These are phyloP conservation scores for Genyomyrus donnyi DNA, from an alignment of 2,113 vertebrate species.

Conservation along the genomic window DNA sequence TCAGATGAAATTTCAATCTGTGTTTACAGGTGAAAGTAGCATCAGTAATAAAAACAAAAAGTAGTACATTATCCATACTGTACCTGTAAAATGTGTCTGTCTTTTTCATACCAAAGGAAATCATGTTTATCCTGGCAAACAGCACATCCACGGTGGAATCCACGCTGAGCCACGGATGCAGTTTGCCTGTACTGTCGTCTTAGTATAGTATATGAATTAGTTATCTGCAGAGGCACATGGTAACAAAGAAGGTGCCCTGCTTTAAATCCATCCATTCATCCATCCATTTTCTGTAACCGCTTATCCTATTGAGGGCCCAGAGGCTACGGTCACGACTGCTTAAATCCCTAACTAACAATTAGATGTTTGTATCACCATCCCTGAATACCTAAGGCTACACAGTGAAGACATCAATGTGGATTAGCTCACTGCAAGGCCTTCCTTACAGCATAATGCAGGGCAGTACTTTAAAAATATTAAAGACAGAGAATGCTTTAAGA, in stretches of 20 bases:
- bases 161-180: neutral
- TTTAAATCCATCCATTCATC: neutral
- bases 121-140: neutral
- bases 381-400: neutral
- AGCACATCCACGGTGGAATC: neutral
- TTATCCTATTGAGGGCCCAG: neutral
- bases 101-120: neutral
- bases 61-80: neutral
- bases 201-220: neutral
- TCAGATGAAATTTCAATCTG: neutral
- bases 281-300: neutral
- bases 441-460: neutral
- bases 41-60: neutral
- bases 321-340: neutral
- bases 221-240: neutral
- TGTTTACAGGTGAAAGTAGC: neutral
- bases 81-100: neutral
- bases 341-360: neutral
- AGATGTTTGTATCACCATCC: neutral
- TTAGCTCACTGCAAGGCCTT: neutral
- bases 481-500: neutral
- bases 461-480: neutral
- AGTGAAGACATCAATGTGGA: neutral
- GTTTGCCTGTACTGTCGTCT: neutral
- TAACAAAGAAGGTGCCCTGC: neutral